Conservation (phyloP, 2,113 vertebrate genomes). For the Megalops atlanticus region DNA sequence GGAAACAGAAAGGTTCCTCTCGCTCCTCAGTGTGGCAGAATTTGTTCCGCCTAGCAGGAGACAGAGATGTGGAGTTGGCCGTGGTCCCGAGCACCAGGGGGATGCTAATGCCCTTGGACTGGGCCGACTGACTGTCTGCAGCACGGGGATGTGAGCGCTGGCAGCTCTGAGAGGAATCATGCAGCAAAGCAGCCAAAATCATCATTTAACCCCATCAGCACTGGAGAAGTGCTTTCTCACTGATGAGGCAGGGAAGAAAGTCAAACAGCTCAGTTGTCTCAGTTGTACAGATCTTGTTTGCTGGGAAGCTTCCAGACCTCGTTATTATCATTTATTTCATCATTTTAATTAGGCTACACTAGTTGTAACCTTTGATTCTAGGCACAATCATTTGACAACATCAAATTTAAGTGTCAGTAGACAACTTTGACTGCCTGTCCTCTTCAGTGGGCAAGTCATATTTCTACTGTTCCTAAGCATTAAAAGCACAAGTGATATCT, state of each 20-base stretch:
- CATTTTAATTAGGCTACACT: not conserved
- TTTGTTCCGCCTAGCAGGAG: not conserved
- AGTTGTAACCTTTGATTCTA: not conserved
- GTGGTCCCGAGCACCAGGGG: slow-evolving; percentile 9
- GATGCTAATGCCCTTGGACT: slow-evolving; percentile 25
- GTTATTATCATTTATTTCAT: not conserved
- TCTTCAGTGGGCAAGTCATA: not conserved
- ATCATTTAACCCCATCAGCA: not conserved
- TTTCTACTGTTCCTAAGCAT: too few species aligned
- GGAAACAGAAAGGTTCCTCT: slow-evolving; percentile 21
- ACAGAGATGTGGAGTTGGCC: slow-evolving; percentile 20
- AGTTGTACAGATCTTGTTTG: too few species aligned
- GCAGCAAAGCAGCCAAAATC: not conserved
- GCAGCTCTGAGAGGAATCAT: not conserved
- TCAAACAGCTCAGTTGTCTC: too few species aligned
- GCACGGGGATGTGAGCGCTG: not conserved
- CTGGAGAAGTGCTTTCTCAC: not conserved
- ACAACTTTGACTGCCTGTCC: not conserved
- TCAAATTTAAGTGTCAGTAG: not conserved
- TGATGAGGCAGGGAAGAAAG: not conserved
- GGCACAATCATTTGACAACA: not conserved
- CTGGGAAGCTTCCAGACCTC: not conserved
- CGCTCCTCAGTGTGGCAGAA: not conserved
- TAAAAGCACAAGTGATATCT: too few species aligned
- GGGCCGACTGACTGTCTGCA: slow-evolving; percentile 1